Base-by-base conservation (phyloP, 37 sponge, comb jelly and placozoan genomes). In the Amphimedon queenslandica region DNA sequence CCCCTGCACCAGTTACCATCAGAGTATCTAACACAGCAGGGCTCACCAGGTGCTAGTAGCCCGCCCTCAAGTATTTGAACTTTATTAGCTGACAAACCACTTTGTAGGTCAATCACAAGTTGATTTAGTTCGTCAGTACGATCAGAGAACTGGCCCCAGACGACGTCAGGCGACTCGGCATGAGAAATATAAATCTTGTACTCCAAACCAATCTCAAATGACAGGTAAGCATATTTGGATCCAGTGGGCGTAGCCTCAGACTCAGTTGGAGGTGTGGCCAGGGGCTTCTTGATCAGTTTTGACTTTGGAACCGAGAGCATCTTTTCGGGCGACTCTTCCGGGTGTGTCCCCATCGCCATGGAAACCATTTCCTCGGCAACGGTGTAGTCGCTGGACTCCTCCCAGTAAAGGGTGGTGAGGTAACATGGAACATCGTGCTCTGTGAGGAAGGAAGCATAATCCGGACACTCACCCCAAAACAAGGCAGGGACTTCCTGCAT, bases 1-100 rank as follows among this genome's bases (percentile, higher is more conserved):
- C 85, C 86, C 34, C 91, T 51, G 41, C 63, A 90, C 91, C 91
- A 90, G 3, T 40, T 24, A 32, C 71, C n/a, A 57, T 90, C 91
- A 1, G 70, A 21, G 53, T 75, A 84, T 39, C 31, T 55, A 23
- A 74, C 82, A 68, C 82, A 80, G 36, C 91, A 90, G 2, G 72
- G 63, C 38, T 56, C 43, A 23, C 61, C 73, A n/a, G 72, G 58
- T 23, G 23, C 63, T 16, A 6, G 6, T 2, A 72, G 23, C 5
- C 13, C 28, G 20, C 83, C 60, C 24, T 81, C 4, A 24, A 34
- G 42, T 0, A 18, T 13, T 23, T 58, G 57, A 55, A 31, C 57
- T 13, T 57, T 72, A 27, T 40, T 47, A 24, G 29, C 37, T 6
- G n/a, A 13, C 58, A 63, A 63, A 27, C 0, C 0, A 1, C 0